Evolutionary conservation across 2,888 invertebrate genomes (phyloP).

Genomic region (Lordiphosa fenestrarum): DNA sequence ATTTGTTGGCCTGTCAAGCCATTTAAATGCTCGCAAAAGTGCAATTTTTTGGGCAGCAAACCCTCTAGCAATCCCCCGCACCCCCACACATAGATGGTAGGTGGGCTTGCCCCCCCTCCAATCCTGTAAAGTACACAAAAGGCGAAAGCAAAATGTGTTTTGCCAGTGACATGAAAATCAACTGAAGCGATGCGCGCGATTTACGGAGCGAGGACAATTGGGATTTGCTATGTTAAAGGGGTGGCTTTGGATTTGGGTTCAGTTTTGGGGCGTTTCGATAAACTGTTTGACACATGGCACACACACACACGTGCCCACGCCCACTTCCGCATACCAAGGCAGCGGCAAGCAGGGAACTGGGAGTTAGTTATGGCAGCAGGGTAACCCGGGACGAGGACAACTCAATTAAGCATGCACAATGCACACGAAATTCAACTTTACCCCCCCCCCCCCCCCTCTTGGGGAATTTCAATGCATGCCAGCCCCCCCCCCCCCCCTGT

Average conservation of each 20-base stretch:
- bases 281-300: conserved; percentile 58
- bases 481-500: too few species aligned
- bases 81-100: not conserved
- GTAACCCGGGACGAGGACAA: conserved; percentile 38
- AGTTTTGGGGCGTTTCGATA: conserved; percentile 40
- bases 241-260: not conserved
- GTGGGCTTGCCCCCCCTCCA: not conserved
- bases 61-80: too few species aligned
- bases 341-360: conserved; percentile 5
- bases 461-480: conserved; percentile 50
- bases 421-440: conserved; percentile 64
- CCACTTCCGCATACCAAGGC: conserved; percentile 15
- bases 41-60: too few species aligned
- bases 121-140: conserved; percentile 39
- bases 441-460: not conserved
- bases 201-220: conserved; percentile 39
- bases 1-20: conserved; percentile 29
- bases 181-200: conserved; percentile 56
- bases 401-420: conserved; percentile 72
- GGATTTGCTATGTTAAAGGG: conserved; percentile 12
- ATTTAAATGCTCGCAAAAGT: conserved; percentile 18
- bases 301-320: conserved; percentile 28
- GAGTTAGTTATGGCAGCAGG: conserved; percentile 1
- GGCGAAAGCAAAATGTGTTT: conserved; percentile 54
- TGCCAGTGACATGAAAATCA: conserved; percentile 67